A percentile compares a stretch with the other conserved stretches of the same genome.
Evolutionary conservation across 2,113 vertebrate species (phyloP).

Genomic region (Scomber japonicus): DNA sequence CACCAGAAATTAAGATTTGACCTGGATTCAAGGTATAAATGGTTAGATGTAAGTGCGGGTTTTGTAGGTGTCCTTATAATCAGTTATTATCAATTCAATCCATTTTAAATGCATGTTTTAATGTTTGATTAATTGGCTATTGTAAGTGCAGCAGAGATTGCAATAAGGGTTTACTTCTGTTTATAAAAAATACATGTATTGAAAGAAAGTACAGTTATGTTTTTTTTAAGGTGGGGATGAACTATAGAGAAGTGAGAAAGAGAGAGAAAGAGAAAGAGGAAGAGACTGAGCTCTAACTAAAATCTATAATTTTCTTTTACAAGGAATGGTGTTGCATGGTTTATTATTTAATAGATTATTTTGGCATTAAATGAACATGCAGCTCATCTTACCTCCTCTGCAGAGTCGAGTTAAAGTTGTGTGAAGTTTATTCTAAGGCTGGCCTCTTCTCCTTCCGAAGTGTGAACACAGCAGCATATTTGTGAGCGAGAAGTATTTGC

Average conservation of each 20-base stretch:
- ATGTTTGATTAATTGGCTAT: background rate
- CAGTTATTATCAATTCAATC: background rate
- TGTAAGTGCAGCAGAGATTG: background rate
- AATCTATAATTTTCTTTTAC: background rate
- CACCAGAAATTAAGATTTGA: background rate
- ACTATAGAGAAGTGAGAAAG: conserved; percentile 29
- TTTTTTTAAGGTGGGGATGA: no score
- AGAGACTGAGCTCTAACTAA: conserved; percentile 16
- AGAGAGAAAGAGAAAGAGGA: conserved; percentile 46
- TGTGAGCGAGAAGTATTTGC: no score
- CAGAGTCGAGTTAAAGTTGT: background rate
- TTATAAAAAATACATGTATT: background rate
- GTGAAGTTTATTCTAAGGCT: conserved; percentile 43
- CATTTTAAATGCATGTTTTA: background rate
- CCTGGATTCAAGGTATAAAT: background rate
- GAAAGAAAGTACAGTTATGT: background rate
- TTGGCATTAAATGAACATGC: background rate
- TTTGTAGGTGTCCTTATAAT: background rate
- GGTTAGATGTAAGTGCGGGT: background rate
- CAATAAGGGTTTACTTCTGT: background rate
- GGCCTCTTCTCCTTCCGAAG: background rate
- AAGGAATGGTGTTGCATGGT: background rate
- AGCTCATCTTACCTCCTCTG: conserved; percentile 29
- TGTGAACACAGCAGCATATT: conserved; percentile 39
- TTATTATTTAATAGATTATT: background rate